Base-by-base conservation (phyloP, 2,797 vertebrate species). In the Yasuhikotakia modesta region DNA sequence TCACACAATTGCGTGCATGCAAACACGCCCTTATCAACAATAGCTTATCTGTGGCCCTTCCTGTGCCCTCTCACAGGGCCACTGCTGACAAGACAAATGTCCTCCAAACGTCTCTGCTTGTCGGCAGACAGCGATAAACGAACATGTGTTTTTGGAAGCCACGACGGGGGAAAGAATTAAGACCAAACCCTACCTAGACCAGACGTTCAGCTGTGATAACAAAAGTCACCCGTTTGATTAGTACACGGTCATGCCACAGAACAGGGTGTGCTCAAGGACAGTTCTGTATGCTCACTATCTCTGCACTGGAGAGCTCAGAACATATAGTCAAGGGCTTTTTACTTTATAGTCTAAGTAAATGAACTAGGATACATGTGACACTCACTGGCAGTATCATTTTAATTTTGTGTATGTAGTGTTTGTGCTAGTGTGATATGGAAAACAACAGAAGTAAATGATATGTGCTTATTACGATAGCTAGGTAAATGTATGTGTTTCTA, bases 11-110 rank as follows among this genome's bases (percentile, higher is more conserved):
- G 13, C 72, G 57, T 61, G 35, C 48, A 53, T 75, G 81, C 68
- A 55, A 78, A 70, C 57, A 69, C 21, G 71, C 87, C 86, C 86
- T 87, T 66, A 70, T 60, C 84, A 84, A 90, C 88, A 90, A 88
- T 86, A 90, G 77, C 90, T 91, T 90, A 24, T 79, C 55, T 14
- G 32, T 27, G 87, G 85, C 84, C 83, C 87, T 86, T 57, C 79
- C 87, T 85, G 81, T 85, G 84, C 73, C 82, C 83, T 78, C 64
- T 55, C 46, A 32, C 50, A 45, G 6, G 69, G 52, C 32, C 63
- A 43, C 58, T 50, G 76, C 66, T 70, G 69, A 53, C 69, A 70
- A 76, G 53, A 53, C 53, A 79, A 73, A 80, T 66, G 77, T 71
- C 83, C 85, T 81, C 71, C 24, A 82, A 50, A 68, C 1, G 69